Percentiles rank a stretch among this genome's conserved stretches.
Conservation (phyloP, 2,888 invertebrate genomes). For the Plebejus argus region DNA sequence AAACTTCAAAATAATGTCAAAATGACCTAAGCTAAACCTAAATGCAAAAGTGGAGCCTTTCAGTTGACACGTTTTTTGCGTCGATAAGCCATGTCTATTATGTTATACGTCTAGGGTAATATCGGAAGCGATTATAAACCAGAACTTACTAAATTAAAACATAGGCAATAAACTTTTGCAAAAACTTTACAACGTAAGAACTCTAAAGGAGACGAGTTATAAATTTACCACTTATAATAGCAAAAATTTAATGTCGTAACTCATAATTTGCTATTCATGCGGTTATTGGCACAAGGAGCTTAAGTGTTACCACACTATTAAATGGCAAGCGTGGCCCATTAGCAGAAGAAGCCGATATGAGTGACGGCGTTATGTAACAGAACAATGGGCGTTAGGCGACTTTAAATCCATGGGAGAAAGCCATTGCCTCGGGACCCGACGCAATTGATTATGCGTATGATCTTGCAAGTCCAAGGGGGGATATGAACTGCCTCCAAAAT, state of each 20-base stretch:
- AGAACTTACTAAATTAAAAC: background rate
- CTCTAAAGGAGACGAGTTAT: background rate
- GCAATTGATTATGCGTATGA: slow-evolving; percentile 45
- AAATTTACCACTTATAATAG: background rate
- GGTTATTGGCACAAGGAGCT: slow-evolving; percentile 59
- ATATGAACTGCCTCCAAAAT: too few relatives aligned
- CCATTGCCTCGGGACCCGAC: slow-evolving; percentile 58
- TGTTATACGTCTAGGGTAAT: background rate
- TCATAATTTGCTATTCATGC: slow-evolving; percentile 30
- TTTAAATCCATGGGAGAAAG: slow-evolving; percentile 77
- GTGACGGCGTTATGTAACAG: slow-evolving; percentile 68
- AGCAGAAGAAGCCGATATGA: slow-evolving; percentile 67
- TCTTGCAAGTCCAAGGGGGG: slow-evolving; percentile 12
- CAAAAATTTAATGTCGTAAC: slow-evolving; percentile 24
- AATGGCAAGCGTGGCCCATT: slow-evolving; percentile 76
- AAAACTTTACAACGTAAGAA: background rate
- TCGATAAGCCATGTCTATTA: background rate
- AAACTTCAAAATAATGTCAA: too few relatives aligned
- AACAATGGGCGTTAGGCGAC: slow-evolving; percentile 76
- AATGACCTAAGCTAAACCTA: too few relatives aligned
- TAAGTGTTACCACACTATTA: slow-evolving; percentile 72
- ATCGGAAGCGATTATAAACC: background rate
- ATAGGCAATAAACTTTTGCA: background rate
- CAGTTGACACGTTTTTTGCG: too few relatives aligned
- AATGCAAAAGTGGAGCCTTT: too few relatives aligned